Evolutionary conservation across 64 coral and sea anemone genomes (phyloP).

Genomic region (Pocillopora verrucosa): DNA sequence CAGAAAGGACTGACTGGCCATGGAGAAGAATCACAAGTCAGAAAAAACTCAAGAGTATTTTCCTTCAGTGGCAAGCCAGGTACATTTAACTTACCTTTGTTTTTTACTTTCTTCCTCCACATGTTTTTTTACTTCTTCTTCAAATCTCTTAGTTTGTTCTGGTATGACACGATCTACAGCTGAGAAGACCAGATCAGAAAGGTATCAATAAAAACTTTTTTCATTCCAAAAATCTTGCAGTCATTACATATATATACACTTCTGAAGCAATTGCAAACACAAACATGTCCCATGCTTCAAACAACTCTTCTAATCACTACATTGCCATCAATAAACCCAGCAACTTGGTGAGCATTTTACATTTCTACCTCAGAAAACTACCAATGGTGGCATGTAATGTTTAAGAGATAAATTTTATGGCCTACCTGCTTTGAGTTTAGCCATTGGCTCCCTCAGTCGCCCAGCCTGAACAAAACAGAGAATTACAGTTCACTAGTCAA

Average conservation of each 20-base stretch:
- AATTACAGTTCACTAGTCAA: background rate
- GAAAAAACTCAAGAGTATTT: too few relatives aligned
- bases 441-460: conserved; percentile 89
- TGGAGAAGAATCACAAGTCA: too few relatives aligned
- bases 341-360: background rate
- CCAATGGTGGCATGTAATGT: too few relatives aligned
- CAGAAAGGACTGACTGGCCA: too few relatives aligned
- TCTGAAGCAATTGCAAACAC: too few relatives aligned
- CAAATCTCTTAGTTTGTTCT: conserved; percentile 86
- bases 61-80: too few relatives aligned
- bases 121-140: conserved; percentile 75
- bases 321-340: too few relatives aligned
- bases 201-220: too few relatives aligned
- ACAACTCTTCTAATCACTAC: background rate
- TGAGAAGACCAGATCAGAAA: conserved; percentile 1
- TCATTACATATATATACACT: too few relatives aligned
- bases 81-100: conserved; percentile 36
- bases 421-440: conserved; percentile 90
- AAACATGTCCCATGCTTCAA: too few relatives aligned
- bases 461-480: conserved; percentile 69
- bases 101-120: conserved; percentile 77
- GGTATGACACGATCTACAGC: conserved; percentile 91
- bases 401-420: background rate
- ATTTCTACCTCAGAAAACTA: background rate
- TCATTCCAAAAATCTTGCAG: too few relatives aligned